Evolutionary conservation across 2,113 vertebrate genomes (phyloP).

Genomic region (Sorex fumeus): DNA sequence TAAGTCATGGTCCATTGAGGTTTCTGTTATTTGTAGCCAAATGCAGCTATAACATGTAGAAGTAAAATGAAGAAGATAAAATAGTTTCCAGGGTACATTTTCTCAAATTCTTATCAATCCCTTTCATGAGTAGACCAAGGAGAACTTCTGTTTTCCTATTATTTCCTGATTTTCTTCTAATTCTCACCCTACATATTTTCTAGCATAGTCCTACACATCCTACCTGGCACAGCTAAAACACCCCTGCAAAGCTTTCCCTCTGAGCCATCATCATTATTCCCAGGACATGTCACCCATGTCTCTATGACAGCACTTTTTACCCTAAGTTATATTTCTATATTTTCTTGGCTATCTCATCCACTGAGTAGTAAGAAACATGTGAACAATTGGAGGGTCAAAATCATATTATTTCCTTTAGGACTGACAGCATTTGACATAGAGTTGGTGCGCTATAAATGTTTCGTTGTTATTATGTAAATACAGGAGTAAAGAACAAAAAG

Average conservation of each 20-base stretch:
- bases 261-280: background rate
- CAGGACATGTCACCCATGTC: background rate
- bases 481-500: too few species aligned
- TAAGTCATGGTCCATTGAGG: background rate
- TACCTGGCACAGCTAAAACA: background rate
- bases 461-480: too few species aligned
- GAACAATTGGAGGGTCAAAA: background rate
- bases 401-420: background rate
- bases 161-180: background rate
- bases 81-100: background rate
- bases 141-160: background rate
- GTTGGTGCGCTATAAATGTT: too few species aligned
- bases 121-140: background rate
- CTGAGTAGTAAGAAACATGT: background rate
- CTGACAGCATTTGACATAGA: background rate
- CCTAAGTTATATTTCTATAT: background rate
- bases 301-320: background rate
- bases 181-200: background rate
- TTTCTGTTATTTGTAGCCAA: constrained; percentile 42
- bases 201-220: background rate
- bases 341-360: background rate
- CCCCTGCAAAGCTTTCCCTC: constrained; percentile 37
- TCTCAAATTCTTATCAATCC: background rate
- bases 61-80: constrained; percentile 43
- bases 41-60: background rate